Evolutionary conservation across 64 coral and sea anemone genomes (phyloP), one percentile per base, ranked within the genome.

Genomic region (Trachythela sp.): DNA sequence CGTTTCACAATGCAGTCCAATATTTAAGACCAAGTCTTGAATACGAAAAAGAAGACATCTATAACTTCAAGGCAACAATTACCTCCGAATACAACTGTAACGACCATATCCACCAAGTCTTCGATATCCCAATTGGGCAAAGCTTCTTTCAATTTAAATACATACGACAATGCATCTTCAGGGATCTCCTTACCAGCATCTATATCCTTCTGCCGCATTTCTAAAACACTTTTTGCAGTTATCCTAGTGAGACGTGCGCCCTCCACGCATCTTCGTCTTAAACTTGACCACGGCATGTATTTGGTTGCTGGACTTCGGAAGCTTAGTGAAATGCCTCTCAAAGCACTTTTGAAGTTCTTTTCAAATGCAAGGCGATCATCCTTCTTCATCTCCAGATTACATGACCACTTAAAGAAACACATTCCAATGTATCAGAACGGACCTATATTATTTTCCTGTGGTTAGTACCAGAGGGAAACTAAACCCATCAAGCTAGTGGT

Each of bases 11-110:
- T n/a, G n/a, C n/a, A n/a, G n/a, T n/a, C n/a, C n/a, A n/a, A n/a
- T n/a, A n/a, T n/a, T n/a, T n/a, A 45, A 6, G 42, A 45, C 4
- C 42, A 45, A 45, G 42, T 45, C 42, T 11, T 45, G 11, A 11
- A 6, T 6, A 11, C 42, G 42, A 45, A 45, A 45, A 45, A 45
- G 42, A 45, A 59, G 18, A 2, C 29, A 4, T 32, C 31, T 32
- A 77, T 22, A 27, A 2, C 13, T 34, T 32, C 32, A 35, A 27
- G n/a, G n/a, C n/a, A n/a, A 10, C 26, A 8, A 18, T 30, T 80
- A 80, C 75, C 75, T 80, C 75, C 75, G 30, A 80, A 80, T 15
- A 80, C 75, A 35, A 80, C 31, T 10, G 75, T 80, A 9, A 80
- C 75, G 11, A 39, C 9, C 75, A 80, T 39, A 39, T 80, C 75